Conservation (phyloP, 2,113 vertebrate species). For the Acrocephalus arundinaceus region DNA sequence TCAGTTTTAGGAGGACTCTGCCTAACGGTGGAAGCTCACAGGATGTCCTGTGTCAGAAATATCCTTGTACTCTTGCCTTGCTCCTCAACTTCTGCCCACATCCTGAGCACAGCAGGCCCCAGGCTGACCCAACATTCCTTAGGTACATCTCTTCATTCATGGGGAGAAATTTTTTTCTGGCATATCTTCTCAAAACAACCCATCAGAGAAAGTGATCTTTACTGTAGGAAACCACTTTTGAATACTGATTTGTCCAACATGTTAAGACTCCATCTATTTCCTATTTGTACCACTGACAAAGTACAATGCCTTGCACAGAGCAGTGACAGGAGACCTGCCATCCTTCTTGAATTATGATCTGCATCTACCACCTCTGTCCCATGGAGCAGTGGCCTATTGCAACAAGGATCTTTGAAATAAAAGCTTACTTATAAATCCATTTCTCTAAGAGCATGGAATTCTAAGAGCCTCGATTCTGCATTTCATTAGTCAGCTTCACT, state of each 20-base stretch:
- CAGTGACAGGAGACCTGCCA: neutral
- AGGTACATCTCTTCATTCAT: neutral
- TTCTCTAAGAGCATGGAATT: neutral
- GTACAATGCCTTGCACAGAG: neutral
- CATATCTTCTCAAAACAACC: neutral
- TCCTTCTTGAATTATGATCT: neutral
- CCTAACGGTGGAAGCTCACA: neutral
- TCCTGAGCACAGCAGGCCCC: neutral
- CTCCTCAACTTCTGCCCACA: neutral
- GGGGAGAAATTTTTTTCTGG: neutral
- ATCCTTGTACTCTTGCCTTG: neutral
- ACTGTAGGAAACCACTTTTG: neutral
- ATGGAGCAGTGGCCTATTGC: neutral
- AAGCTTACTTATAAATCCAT: neutral
- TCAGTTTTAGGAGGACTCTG: neutral
- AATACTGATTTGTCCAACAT: neutral
- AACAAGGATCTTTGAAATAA: neutral
- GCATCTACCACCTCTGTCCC: neutral
- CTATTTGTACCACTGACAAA: neutral
- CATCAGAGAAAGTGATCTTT: neutral
- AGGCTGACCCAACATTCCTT: neutral
- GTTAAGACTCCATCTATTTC: neutral
- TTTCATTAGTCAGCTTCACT: slow-evolving; percentile 6
- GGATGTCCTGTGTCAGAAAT: neutral
- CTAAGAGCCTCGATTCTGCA: neutral